Conservation (phyloP, 2,888 invertebrate genomes). For the Campaea margaritaria region DNA sequence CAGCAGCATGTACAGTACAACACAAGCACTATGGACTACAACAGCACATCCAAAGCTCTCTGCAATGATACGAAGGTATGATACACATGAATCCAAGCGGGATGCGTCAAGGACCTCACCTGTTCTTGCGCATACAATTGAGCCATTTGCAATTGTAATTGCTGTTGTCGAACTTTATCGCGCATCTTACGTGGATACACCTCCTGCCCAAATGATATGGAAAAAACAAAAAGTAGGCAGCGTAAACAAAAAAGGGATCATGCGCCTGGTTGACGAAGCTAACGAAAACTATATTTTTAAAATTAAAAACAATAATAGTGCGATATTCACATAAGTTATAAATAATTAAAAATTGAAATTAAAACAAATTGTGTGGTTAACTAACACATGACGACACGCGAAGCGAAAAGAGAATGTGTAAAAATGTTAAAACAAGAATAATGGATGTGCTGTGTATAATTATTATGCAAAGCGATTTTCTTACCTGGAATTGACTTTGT, state of each 20-base stretch:
- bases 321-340: slow-evolving; percentile 60
- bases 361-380: slow-evolving; percentile 65
- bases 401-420: slow-evolving; percentile 64
- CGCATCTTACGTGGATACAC: slow-evolving; percentile 93
- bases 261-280: slow-evolving; percentile 74
- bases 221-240: slow-evolving; percentile 85
- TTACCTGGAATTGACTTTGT: slow-evolving; percentile 88
- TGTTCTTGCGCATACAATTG: slow-evolving; percentile 84
- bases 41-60: slow-evolving; percentile 84
- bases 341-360: slow-evolving; percentile 57
- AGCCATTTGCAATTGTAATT: slow-evolving; percentile 86
- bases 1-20: slow-evolving; percentile 57
- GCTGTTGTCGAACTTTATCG: slow-evolving; percentile 90
- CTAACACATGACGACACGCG: slow-evolving; percentile 74
- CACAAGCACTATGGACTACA: slow-evolving; percentile 72
- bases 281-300: slow-evolving; percentile 46
- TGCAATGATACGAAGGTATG: slow-evolving; percentile 54
- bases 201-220: slow-evolving; percentile 88
- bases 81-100: slow-evolving; percentile 72
- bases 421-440: slow-evolving; percentile 67
- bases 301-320: slow-evolving; percentile 58
- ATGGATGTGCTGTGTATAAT: slow-evolving; percentile 77
- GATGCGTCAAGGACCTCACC: slow-evolving; percentile 82
- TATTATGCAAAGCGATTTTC: slow-evolving; percentile 43
- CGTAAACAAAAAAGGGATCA: slow-evolving; percentile 82